phyloP scores from a whole-genome alignment of 2,888 invertebrate species.

The Ectemnius continuus region DNA sequence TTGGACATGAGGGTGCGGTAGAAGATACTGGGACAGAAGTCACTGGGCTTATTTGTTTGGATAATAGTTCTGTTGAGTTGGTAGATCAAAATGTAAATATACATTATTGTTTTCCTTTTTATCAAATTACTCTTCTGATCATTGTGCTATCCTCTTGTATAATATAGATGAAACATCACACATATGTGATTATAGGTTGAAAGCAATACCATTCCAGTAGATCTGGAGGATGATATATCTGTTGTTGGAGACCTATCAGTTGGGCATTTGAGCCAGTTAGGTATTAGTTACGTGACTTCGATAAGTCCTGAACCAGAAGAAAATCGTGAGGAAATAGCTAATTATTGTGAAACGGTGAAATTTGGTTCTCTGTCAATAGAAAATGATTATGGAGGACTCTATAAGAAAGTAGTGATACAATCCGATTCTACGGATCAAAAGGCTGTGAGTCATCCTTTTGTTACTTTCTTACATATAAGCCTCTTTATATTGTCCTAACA shows the following conservation, averaged over 20 bases:
- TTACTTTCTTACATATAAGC: too few species aligned
- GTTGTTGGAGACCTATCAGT: conserved; percentile 73
- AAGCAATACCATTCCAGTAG: conserved; percentile 74
- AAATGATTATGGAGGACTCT: conserved; percentile 67
- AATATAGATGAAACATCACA: conserved; percentile 1
- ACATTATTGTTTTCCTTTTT: conserved; percentile 6
- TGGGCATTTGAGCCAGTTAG: conserved; percentile 69
- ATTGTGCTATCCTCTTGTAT: conserved; percentile 1
- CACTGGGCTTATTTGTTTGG: conserved; percentile 71
- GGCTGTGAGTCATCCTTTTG: too few species aligned
- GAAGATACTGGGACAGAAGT: conserved; percentile 71
- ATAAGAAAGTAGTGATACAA: conserved; percentile 50
- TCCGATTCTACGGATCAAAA: too few species aligned
- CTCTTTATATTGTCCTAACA: too few species aligned
- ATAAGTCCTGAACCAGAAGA: conserved; percentile 68
- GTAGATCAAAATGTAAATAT: conserved; percentile 69
- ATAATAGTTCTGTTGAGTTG: conserved; percentile 73
- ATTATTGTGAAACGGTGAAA: conserved; percentile 70
- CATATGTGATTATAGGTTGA: conserved; percentile 65
- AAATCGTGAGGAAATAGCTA: conserved; percentile 67
- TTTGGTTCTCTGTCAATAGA: conserved; percentile 67
- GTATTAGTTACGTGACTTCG: conserved; percentile 74
- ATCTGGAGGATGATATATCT: conserved; percentile 71
- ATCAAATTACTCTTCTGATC: not conserved
- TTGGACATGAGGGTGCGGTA: conserved; percentile 67